phyloP scores from a whole-genome alignment of 2,113 vertebrate genomes.

The Trogon surrucura region DNA sequence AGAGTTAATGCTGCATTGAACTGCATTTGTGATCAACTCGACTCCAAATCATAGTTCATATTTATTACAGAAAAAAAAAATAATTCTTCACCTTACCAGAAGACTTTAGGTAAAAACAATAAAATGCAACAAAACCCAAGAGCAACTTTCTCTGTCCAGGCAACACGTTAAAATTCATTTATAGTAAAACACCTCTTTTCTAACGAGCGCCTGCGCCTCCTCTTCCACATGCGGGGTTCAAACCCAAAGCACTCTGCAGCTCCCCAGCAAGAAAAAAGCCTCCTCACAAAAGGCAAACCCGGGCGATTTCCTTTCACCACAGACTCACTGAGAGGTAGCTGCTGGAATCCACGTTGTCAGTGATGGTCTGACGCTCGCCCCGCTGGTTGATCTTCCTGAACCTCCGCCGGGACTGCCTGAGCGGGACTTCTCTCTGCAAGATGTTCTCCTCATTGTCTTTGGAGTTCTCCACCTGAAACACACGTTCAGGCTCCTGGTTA shows the following conservation, averaged over 20 bases:
- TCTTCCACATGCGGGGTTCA: neutral
- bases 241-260: neutral
- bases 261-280: accelerated
- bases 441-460: constrained; percentile 87
- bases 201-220: neutral
- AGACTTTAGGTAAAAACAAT: neutral
- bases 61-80: neutral
- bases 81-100: neutral
- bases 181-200: neutral
- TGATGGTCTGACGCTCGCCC: constrained; percentile 91
- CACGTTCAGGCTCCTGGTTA: constrained; percentile 85
- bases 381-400: constrained; percentile 87
- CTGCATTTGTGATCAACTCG: neutral
- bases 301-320: neutral
- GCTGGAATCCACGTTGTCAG: constrained; percentile 81
- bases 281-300: accelerated
- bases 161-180: neutral
- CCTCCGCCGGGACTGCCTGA: constrained; percentile 85
- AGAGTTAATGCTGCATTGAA: neutral
- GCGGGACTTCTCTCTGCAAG: constrained; percentile 85
- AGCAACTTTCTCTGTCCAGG: neutral
- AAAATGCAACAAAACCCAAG: neutral
- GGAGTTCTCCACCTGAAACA: constrained; percentile 94
- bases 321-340: constrained; percentile 82
- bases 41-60: neutral